Evolutionary conservation across 2,113 vertebrate genomes (phyloP).

Genomic region (Phrynosoma blainvillii): DNA sequence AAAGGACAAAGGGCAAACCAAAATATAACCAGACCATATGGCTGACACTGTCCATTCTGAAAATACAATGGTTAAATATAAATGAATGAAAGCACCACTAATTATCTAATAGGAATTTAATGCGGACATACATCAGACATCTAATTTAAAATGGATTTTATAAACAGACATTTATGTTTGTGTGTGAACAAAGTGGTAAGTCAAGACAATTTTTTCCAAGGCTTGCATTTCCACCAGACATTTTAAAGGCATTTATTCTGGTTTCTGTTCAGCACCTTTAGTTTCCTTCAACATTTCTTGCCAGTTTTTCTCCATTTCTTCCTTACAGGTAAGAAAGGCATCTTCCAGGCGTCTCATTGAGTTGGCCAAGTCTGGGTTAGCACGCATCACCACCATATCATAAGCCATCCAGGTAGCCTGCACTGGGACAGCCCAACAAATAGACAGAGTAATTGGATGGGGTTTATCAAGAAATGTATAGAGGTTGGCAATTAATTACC

Average conservation of each 20-base stretch:
- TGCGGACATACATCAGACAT: background rate
- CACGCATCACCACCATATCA: conserved; percentile 80
- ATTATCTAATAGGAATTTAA: conserved; percentile 26
- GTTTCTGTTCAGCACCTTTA: conserved; percentile 44
- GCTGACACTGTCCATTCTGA: background rate
- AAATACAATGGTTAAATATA: background rate
- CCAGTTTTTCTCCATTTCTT: conserved; percentile 75
- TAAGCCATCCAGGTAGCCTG: conserved; percentile 84
- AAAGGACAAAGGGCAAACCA: background rate
- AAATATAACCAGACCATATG: background rate
- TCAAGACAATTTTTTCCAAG: background rate
- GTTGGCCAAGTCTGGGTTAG: conserved; percentile 74
- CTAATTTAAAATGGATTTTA: conserved; percentile 22
- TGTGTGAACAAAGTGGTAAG: background rate
- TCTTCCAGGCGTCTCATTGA: conserved; percentile 76
- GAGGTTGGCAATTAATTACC: background rate
- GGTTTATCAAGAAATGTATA: background rate
- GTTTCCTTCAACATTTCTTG: conserved; percentile 63
- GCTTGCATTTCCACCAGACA: background rate
- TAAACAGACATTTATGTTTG: background rate
- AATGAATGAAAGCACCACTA: background rate
- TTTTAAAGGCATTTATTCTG: conserved; percentile 26
- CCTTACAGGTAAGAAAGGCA: conserved; percentile 77
- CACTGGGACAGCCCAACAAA: conserved; percentile 74
- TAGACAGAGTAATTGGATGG: background rate